Evolutionary conservation across 2,113 vertebrate genomes (phyloP), one percentile per base, ranked within the genome.

Genomic region (Chaetodon auriga): DNA sequence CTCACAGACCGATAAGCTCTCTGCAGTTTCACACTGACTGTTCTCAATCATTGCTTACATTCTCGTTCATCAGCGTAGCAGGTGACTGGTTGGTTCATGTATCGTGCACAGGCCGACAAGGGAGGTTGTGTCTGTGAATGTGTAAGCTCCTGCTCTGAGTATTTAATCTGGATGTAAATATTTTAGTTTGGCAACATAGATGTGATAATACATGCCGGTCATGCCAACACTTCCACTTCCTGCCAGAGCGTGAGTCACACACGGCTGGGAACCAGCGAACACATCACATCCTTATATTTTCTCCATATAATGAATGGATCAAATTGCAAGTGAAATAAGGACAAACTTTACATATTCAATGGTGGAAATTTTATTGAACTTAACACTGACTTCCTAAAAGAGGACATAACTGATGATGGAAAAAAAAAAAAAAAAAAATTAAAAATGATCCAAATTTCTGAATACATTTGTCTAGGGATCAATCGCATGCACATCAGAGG

Each of bases 311-410:
- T 38, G 48, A 23, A 71, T 38, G 43, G 41, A 68, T 57, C n/a
- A 23, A 13, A 3, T 25, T n/a, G n/a, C n/a, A 49, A 35, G 14
- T 51, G 51, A 15, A 79, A 68, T 21, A 85, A 87, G 62, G 45
- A 87, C 68, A 68, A 41, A 41, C 25, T 7, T 43, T 8, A 64
- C 13, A 25, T 25, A 35, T 41, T 84, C 63, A 69, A 72, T 83
- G 81, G 61, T 91, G 82, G 89, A 86, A 84, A 76, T 25, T 93
- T 87, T 93, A 93, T 91, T 94, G 80, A 91, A 89, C 68, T 73
- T 49, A 93, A 91, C 85, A 85, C 62, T 78, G 80, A 78, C 46
- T 71, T 86, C 57, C 55, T 80, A 85, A 84, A 83, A 81, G 58
- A 90, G 66, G 75, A 92, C 78, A 81, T 12, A 65, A 80, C 48